These are phyloP conservation scores for Eurosta solidaginis DNA, from an alignment of 1,140 invertebrate genomes.

Conservation along the genomic window DNA sequence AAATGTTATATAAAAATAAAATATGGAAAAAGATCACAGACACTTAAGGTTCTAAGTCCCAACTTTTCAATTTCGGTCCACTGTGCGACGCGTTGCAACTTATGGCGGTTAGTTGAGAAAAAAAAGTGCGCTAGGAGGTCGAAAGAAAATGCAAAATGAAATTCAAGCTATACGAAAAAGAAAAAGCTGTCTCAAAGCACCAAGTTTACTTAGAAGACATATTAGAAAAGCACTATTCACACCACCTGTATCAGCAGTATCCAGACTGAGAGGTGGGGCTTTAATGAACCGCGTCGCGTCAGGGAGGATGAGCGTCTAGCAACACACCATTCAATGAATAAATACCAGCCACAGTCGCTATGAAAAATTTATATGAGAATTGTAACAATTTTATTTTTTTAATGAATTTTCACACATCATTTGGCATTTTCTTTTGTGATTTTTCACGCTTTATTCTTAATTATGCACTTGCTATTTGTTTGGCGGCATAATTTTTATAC, in stretches of 20 bases:
- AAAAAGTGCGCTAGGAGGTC: too few relatives aligned
- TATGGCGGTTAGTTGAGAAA: too few relatives aligned
- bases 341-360: conserved; percentile 34
- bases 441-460: conserved; percentile 1
- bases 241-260: too few relatives aligned
- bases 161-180: not conserved
- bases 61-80: too few relatives aligned
- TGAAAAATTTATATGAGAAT: conserved; percentile 14
- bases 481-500: too few relatives aligned
- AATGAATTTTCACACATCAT: not conserved
- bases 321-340: conserved; percentile 38
- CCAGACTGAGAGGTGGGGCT: too few relatives aligned
- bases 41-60: too few relatives aligned
- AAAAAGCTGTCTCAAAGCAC: not conserved
- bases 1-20: too few relatives aligned
- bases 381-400: not conserved
- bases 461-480: not conserved
- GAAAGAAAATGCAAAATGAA: not conserved
- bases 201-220: not conserved
- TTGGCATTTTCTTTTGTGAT: not conserved
- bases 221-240: not conserved
- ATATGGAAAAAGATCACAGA: too few relatives aligned
- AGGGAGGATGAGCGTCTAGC: too few relatives aligned
- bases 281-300: too few relatives aligned
- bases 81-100: too few relatives aligned